Percentiles rank a stretch among this genome's conserved stretches.
phyloP scores from a whole-genome alignment of 2,113 vertebrate species.

The Garra rufa region DNA sequence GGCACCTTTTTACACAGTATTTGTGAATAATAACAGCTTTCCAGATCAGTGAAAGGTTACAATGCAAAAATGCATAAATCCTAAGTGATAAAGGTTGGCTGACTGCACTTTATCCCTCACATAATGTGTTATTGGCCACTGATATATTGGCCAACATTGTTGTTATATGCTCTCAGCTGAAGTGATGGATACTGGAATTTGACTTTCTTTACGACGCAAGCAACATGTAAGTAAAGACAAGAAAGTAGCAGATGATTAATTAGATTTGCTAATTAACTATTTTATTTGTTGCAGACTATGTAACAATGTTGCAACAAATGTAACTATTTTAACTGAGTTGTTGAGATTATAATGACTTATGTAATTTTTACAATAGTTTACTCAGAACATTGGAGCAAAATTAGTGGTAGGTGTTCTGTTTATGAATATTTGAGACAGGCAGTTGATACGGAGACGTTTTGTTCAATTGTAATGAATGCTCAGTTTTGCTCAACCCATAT shows the following conservation, averaged over 20 bases:
- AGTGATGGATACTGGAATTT: neutral
- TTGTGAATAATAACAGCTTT: neutral
- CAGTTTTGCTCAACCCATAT: too few relatives aligned
- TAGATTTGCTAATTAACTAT: neutral
- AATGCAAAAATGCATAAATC: neutral
- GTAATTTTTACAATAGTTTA: neutral
- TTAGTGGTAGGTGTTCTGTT: neutral
- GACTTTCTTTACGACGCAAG: neutral
- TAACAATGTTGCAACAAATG: too few relatives aligned
- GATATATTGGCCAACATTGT: too few relatives aligned
- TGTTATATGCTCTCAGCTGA: too few relatives aligned
- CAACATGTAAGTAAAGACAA: neutral
- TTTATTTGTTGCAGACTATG: neutral
- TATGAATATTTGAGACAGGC: neutral
- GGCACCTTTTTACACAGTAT: too few relatives aligned
- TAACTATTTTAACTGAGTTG: neutral
- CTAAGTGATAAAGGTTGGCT: neutral
- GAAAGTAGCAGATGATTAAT: neutral
- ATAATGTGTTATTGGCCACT: too few relatives aligned
- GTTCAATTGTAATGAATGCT: too few relatives aligned
- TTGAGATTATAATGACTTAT: neutral
- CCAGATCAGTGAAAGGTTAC: neutral
- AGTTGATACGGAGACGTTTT: too few relatives aligned
- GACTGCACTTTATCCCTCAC: neutral
- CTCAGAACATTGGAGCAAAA: neutral